A percentile compares a stretch with the other conserved stretches of the same genome.
Conservation (phyloP, 2,797 vertebrate species). For the Melanotaenia trifasciata region DNA sequence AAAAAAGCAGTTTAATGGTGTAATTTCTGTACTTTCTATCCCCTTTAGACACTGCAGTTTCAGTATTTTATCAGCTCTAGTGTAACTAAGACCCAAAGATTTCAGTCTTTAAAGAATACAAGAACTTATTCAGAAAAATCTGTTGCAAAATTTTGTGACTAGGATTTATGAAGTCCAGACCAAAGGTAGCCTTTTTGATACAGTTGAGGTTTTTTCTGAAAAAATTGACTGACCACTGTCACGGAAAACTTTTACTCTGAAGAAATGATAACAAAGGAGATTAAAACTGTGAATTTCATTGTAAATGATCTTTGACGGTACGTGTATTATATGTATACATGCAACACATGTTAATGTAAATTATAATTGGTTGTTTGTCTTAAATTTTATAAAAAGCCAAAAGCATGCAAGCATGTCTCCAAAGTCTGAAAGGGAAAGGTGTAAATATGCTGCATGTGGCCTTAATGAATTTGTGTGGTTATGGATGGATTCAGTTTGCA, state of each 20-base stretch:
- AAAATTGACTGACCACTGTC: neutral
- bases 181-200: neutral
- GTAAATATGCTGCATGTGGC: neutral
- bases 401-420: neutral
- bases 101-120: neutral
- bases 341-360: no score
- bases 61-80: neutral
- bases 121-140: neutral
- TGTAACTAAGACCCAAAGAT: neutral
- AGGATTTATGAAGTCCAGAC: neutral
- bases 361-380: neutral
- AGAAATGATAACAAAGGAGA: no score
- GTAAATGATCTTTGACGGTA: no score
- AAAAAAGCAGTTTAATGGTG: neutral
- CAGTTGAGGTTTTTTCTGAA: neutral
- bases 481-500: neutral
- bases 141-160: rapidly evolving
- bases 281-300: no score
- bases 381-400: neutral
- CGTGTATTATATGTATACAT: no score
- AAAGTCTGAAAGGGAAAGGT: neutral
- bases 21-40: neutral
- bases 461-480: neutral
- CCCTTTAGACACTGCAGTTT: neutral
- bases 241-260: no score